Conservation (phyloP, 2,797 vertebrate species). For the Notamacropus eugenii region DNA sequence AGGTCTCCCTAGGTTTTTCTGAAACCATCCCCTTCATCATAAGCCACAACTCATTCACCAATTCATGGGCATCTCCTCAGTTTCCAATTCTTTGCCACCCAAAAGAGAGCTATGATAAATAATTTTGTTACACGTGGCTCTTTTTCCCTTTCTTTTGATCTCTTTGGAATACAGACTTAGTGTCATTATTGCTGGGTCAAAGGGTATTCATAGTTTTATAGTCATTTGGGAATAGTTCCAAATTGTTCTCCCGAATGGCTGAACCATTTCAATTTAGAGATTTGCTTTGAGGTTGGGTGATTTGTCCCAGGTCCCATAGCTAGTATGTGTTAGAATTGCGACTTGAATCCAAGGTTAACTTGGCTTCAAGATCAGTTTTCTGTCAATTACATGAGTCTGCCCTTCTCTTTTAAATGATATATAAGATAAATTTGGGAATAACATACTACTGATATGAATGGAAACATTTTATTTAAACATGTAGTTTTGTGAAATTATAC, state of each 20-base stretch:
- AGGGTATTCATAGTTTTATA: neutral
- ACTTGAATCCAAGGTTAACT: neutral
- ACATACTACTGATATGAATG: neutral
- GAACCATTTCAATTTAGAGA: neutral
- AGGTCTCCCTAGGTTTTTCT: neutral
- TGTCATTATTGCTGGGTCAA: neutral
- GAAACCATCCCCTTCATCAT: neutral
- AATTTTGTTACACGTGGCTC: neutral
- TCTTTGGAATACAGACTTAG: neutral
- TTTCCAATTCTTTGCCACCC: neutral
- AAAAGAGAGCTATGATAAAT: neutral
- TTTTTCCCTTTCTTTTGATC: neutral
- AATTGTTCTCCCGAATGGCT: neutral
- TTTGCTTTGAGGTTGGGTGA: neutral
- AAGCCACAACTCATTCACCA: neutral
- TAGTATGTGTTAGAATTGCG: neutral
- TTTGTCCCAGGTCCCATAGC: neutral
- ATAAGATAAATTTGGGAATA: conserved; percentile 17
- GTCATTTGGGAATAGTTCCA: neutral
- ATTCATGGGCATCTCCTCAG: neutral
- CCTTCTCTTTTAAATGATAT: neutral
- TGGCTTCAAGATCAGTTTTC: neutral
- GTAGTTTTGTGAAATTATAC: neutral
- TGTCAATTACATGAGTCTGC: neutral
- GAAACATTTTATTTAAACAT: conserved; percentile 31